Evolutionary conservation across 2,888 invertebrate species (phyloP).

Genomic region (Spisula subtruncata): DNA sequence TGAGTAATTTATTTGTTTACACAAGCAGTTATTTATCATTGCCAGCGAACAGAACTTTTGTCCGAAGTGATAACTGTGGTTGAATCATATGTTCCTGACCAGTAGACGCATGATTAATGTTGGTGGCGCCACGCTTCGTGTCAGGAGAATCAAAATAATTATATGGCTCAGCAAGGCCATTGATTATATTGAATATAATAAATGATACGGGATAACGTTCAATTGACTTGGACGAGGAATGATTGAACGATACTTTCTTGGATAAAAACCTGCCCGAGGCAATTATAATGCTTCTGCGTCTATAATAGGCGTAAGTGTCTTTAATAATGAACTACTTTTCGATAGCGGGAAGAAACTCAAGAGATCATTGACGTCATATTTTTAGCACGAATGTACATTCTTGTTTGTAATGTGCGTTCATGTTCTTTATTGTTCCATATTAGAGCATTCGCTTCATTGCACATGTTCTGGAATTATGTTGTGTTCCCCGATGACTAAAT

Average conservation of each 20-base stretch:
- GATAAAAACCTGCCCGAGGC: too few species aligned
- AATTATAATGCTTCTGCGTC: too few species aligned
- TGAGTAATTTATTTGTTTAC: background rate
- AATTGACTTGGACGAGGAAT: background rate
- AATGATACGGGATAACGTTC: background rate
- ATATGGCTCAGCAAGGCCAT: background rate
- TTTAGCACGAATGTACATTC: too few species aligned
- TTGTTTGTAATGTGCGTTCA: too few species aligned
- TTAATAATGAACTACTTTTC: too few species aligned
- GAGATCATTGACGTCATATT: too few species aligned
- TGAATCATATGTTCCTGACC: background rate
- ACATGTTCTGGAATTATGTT: too few species aligned
- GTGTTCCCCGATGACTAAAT: too few species aligned
- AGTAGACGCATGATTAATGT: constrained; percentile 9
- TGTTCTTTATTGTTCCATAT: too few species aligned
- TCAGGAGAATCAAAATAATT: constrained; percentile 4
- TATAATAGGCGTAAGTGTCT: too few species aligned
- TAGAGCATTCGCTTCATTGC: too few species aligned
- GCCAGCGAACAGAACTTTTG: background rate
- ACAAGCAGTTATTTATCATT: background rate
- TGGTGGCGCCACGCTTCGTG: background rate
- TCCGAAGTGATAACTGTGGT: background rate
- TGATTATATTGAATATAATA: background rate
- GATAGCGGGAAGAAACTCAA: too few species aligned
- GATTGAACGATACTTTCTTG: background rate